A percentile compares a stretch with the other conserved stretches of the same genome.
These are phyloP conservation scores for Plebejus anna DNA, from an alignment of 2,888 invertebrate genomes.

Conservation along the genomic window DNA sequence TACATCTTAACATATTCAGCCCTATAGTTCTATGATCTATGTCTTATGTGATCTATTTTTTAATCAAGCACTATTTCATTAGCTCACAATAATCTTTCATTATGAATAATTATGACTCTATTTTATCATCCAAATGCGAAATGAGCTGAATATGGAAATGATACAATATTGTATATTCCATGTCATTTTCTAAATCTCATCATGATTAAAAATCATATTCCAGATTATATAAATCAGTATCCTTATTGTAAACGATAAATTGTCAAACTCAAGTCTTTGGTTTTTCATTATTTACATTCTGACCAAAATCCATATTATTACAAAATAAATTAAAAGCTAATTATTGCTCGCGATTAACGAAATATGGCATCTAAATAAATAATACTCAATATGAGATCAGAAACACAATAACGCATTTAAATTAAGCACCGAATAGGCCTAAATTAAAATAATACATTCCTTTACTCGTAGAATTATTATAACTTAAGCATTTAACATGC, in stretches of 20 bases:
- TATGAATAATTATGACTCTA: not conserved
- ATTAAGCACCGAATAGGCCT: slow-evolving; percentile 60
- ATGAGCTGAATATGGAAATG: slow-evolving; percentile 20
- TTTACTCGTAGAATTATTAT: slow-evolving; percentile 31
- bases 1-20: slow-evolving; percentile 29
- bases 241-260: slow-evolving; percentile 56
- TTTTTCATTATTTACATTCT: slow-evolving; percentile 67
- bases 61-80: slow-evolving; percentile 28
- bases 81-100: slow-evolving; percentile 27
- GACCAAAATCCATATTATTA: slow-evolving; percentile 49
- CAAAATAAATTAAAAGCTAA: slow-evolving; percentile 62
- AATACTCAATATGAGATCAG: slow-evolving; percentile 79
- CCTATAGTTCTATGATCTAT: slow-evolving; percentile 22
- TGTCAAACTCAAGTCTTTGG: slow-evolving; percentile 70
- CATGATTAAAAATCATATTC: not conserved
- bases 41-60: slow-evolving; percentile 28
- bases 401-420: slow-evolving; percentile 61
- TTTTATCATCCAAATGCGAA: not conserved
- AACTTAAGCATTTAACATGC: slow-evolving; percentile 39
- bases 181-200: not conserved
- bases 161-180: slow-evolving; percentile 3
- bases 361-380: slow-evolving; percentile 79
- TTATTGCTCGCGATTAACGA: slow-evolving; percentile 62
- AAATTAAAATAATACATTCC: slow-evolving; percentile 42
- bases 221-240: slow-evolving; percentile 24